phyloP scores from a whole-genome alignment of 2,113 vertebrate species.

The Muntiacus muntjak region DNA sequence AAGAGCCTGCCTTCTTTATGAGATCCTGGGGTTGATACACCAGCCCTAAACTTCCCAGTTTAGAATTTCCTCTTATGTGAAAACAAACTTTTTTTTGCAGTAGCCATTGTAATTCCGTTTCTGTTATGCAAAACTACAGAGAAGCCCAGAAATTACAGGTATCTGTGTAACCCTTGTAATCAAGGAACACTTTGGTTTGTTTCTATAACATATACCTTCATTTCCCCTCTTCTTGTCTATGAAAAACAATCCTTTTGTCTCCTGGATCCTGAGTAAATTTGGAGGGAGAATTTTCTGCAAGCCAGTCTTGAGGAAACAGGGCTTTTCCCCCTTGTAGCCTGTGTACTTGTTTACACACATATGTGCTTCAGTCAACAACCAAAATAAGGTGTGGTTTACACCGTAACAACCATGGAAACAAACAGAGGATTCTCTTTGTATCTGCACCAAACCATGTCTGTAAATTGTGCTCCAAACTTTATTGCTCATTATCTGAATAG shows the following conservation, averaged over 20 bases:
- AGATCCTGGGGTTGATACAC: background rate
- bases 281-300: background rate
- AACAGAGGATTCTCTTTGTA: background rate
- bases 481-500: background rate
- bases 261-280: background rate
- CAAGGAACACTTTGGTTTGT: background rate
- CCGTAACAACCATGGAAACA: background rate
- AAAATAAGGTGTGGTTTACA: background rate
- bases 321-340: background rate
- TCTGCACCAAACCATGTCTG: background rate
- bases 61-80: background rate
- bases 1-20: background rate
- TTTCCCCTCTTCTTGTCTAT: background rate
- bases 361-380: background rate
- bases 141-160: background rate
- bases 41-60: background rate
- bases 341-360: background rate
- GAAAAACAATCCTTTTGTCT: background rate
- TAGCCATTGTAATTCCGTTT: background rate
- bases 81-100: background rate
- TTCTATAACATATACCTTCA: background rate
- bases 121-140: background rate
- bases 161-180: background rate
- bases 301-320: background rate
- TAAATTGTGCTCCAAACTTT: background rate